These are phyloP conservation scores for Galeruca laticollis DNA, from an alignment of 2,888 invertebrate genomes.

Conservation along the genomic window DNA sequence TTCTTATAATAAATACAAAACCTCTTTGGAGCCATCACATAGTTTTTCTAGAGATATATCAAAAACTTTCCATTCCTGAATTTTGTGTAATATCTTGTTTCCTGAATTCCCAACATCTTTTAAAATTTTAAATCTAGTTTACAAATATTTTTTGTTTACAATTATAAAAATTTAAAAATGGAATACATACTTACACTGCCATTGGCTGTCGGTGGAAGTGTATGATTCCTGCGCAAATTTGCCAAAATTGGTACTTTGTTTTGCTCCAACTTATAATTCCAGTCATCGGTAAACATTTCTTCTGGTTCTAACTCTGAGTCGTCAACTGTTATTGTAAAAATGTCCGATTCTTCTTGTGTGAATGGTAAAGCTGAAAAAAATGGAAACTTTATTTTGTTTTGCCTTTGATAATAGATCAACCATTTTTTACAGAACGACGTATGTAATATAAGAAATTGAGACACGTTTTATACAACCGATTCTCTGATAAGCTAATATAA, in stretches of 20 bases:
- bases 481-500: too few relatives aligned
- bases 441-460: too few relatives aligned
- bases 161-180: slow-evolving; percentile 14
- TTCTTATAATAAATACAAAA: too few relatives aligned
- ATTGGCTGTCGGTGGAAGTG: slow-evolving; percentile 63
- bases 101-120: too few relatives aligned
- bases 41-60: too few relatives aligned
- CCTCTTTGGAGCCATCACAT: too few relatives aligned
- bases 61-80: too few relatives aligned
- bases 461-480: too few relatives aligned
- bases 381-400: neutral
- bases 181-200: slow-evolving; percentile 65
- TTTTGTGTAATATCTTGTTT: too few relatives aligned
- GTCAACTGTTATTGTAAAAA: slow-evolving; percentile 32
- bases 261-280: slow-evolving; percentile 62
- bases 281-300: slow-evolving; percentile 60
- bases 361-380: slow-evolving; percentile 47
- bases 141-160: neutral
- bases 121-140: neutral
- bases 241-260: slow-evolving; percentile 60
- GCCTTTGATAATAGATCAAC: too few relatives aligned
- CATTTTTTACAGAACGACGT: too few relatives aligned
- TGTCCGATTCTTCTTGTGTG: slow-evolving; percentile 46
- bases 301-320: slow-evolving; percentile 45
- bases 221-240: slow-evolving; percentile 60